These are phyloP conservation scores for Boleophthalmus pectinirostris DNA, from an alignment of 2,113 vertebrate species.

Conservation along the genomic window DNA sequence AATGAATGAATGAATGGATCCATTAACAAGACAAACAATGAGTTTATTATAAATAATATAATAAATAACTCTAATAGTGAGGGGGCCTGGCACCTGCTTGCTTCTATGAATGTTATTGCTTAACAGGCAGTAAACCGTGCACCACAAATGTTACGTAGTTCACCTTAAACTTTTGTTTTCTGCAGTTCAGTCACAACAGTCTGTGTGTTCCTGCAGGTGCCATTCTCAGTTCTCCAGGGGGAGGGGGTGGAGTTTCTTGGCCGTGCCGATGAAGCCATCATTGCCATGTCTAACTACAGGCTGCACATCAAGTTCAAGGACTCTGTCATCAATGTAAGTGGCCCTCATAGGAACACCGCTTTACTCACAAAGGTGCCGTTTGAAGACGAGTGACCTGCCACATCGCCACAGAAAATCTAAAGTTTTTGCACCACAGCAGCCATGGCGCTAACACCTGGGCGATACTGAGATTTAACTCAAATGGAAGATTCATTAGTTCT, in stretches of 20 bases:
- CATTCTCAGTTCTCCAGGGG: conserved; percentile 94
- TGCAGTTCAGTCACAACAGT: background rate
- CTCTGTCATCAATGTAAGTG: conserved; percentile 95
- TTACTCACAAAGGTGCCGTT: background rate
- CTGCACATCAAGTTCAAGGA: conserved; percentile 99
- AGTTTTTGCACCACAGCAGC: conserved; percentile 1
- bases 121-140: no score
- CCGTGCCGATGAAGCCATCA: conserved; percentile 90
- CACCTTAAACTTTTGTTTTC: conserved; percentile 28
- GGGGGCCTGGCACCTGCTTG: no score
- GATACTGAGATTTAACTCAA: no score
- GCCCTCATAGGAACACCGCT: background rate
- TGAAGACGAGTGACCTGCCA: background rate
- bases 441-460: no score
- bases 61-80: no score
- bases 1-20: no score
- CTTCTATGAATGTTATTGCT: no score
- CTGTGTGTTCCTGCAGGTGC: conserved; percentile 83
- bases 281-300: conserved; percentile 98
- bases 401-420: conserved; percentile 39
- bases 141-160: no score
- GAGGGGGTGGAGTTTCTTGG: conserved; percentile 98
- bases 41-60: no score
- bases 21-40: no score
- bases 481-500: no score